Evolutionary conservation across 2,113 vertebrate species (phyloP).

Genomic region (Antennarius striatus): DNA sequence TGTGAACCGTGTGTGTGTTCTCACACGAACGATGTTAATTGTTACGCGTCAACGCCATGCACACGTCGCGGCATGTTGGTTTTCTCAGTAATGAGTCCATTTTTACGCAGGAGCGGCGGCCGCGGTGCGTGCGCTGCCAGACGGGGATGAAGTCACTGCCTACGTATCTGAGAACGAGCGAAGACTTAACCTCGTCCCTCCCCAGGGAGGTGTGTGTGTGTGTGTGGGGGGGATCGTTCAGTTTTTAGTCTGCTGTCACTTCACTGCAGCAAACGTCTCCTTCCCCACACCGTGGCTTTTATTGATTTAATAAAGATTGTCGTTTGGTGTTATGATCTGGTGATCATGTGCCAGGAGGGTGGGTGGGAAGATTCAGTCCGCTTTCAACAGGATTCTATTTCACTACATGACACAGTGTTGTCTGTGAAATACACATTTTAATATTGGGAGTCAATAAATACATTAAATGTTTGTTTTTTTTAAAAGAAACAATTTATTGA

Average conservation of each 20-base stretch:
- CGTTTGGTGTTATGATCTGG: too few relatives aligned
- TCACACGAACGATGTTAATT: too few relatives aligned
- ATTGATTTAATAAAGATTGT: too few relatives aligned
- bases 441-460: neutral
- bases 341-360: too few relatives aligned
- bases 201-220: too few relatives aligned
- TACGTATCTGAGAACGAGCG: constrained; percentile 60
- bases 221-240: too few relatives aligned
- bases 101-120: constrained; percentile 43
- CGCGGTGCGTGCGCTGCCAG: constrained; percentile 57
- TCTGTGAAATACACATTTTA: neutral
- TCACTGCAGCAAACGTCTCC: too few relatives aligned
- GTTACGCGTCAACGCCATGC: too few relatives aligned
- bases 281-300: too few relatives aligned
- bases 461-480: constrained; percentile 30
- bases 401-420: neutral
- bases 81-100: constrained; percentile 50
- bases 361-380: too few relatives aligned
- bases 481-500: constrained; percentile 69
- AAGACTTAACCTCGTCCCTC: neutral
- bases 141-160: constrained; percentile 72
- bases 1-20: too few relatives aligned
- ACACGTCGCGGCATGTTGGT: neutral
- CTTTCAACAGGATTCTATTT: neutral
- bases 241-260: too few relatives aligned